Base-by-base conservation (phyloP, 2,888 invertebrate species). In the Tipula confusa region DNA sequence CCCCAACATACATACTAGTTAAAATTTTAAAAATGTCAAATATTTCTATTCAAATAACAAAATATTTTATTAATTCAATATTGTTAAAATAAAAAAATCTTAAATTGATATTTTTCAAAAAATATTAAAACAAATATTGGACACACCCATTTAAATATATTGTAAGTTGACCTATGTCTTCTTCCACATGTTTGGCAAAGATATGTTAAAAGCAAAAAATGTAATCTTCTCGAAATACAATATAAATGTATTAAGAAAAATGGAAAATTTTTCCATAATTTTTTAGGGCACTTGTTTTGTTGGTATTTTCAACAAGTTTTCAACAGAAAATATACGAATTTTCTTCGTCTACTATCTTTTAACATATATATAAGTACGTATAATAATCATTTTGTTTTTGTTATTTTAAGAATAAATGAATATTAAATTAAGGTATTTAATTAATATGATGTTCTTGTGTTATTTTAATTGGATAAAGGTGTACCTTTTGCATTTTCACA, bases 321-420 rank as follows among this genome's bases (percentile, higher is more conserved):
- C 64, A 9, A 24, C 24, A 64, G 64, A 64, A 64, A 64, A 43
- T n/a, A 24, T 64, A 64, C 9, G 15, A 43, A 1, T 64, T 64
- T 64, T 64, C 64, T 64, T 64, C 64, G 18, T 64, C 4, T 64
- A 64, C 64, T 64, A 64, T 43, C 64, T 24, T 64, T 64, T 9
- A 33, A n/a, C n/a, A 2, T 43, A 43, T n/a, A 43, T 43, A 43
- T 38, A 38, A n/a, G 2, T n/a, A 64, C 2, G 24, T 64, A 64
- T 24, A 64, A 43, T 43, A 64, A 64, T 64, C 15, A 48, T 64
- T 64, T 64, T n/a, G n/a, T n/a, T n/a, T 64, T 64, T 64, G 64
- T 64, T 64, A 64, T n/a, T n/a, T n/a, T 64, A 64, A 64, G 64
- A 64, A 64, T 64, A 64, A 64, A 64, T 64, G 64, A 64, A 64